These are phyloP conservation scores for Carassius gibelio DNA, from an alignment of 2,113 vertebrate species.

Conservation along the genomic window DNA sequence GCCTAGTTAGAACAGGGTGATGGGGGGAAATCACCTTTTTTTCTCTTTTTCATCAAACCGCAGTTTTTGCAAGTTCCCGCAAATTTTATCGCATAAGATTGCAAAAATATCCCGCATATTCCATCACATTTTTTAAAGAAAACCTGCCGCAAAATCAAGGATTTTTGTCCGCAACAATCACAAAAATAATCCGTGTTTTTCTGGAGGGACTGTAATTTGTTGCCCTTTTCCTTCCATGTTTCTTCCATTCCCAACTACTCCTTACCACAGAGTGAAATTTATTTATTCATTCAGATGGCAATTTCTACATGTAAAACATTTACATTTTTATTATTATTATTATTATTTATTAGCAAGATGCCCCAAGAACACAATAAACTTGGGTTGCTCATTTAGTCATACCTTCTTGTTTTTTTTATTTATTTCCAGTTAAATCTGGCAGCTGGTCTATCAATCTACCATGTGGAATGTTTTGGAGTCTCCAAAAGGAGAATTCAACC, in stretches of 20 bases:
- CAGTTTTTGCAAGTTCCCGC: too few species aligned
- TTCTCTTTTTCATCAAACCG: too few species aligned
- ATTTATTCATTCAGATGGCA: background rate
- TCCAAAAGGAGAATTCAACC: background rate
- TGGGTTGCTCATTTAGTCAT: background rate
- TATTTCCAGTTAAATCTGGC: background rate
- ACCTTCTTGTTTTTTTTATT: background rate
- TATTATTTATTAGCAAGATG: background rate
- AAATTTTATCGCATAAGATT: too few species aligned
- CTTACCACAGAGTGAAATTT: background rate
- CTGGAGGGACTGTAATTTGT: background rate
- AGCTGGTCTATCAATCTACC: background rate
- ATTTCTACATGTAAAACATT: background rate
- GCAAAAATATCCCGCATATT: too few species aligned
- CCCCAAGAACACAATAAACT: background rate
- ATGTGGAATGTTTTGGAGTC: background rate
- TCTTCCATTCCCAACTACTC: background rate
- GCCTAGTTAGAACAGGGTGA: too few species aligned
- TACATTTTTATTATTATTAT: background rate
- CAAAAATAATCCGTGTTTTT: too few species aligned
- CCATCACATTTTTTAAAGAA: too few species aligned
- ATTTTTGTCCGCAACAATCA: too few species aligned
- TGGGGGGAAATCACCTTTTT: too few species aligned
- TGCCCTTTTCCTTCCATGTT: background rate
- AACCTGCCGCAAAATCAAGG: too few species aligned